These are phyloP conservation scores for Lymantria monacha DNA, from an alignment of 2,888 invertebrate genomes.

Conservation along the genomic window DNA sequence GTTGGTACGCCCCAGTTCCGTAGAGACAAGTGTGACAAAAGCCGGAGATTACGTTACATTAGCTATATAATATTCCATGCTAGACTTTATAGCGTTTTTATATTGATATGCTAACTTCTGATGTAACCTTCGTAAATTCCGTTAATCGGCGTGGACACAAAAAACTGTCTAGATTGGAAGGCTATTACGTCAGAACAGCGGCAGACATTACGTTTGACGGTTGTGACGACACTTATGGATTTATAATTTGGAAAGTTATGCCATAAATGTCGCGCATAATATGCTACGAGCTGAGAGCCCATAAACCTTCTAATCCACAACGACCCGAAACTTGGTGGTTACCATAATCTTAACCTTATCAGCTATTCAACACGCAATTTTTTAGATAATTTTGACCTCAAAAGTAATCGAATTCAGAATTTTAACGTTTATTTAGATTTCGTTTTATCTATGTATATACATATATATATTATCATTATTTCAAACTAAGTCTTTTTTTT, in stretches of 20 bases:
- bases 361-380: background rate
- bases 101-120: background rate
- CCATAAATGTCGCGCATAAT: conserved; percentile 1
- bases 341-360: conserved; percentile 8
- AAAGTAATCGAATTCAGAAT: too few relatives aligned
- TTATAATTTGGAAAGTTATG: conserved; percentile 21
- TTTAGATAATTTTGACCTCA: too few relatives aligned
- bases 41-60: too few relatives aligned
- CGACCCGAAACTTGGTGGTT: conserved; percentile 10
- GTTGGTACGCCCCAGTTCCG: background rate
- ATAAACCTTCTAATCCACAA: conserved; percentile 16
- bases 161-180: background rate
- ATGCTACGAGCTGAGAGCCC: conserved; percentile 1
- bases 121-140: background rate
- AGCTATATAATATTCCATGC: too few relatives aligned
- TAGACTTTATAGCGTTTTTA: background rate
- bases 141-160: background rate
- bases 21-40: too few relatives aligned
- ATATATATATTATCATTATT: too few relatives aligned
- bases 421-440: too few relatives aligned
- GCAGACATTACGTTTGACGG: background rate
- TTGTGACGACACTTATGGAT: conserved; percentile 1
- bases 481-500: too few relatives aligned
- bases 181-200: background rate
- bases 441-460: too few relatives aligned